Evolutionary conservation across 1,140 invertebrate species (phyloP).

Genomic region (Vollenhovia emeryi): DNA sequence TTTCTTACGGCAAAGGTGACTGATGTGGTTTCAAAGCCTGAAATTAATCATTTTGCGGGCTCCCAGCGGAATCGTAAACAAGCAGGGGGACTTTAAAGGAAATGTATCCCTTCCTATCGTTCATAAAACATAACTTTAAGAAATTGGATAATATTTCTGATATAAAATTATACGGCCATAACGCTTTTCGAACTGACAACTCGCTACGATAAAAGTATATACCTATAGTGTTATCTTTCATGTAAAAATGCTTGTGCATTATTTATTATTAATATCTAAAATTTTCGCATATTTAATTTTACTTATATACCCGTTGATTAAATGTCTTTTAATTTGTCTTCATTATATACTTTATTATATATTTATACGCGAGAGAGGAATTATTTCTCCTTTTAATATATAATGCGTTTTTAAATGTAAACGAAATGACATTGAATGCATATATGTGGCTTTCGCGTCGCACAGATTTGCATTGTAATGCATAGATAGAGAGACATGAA

Average conservation of each 20-base stretch:
- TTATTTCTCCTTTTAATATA: neutral
- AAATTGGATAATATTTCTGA: conserved; percentile 30
- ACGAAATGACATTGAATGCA: neutral
- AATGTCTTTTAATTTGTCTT: neutral
- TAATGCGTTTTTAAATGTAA: neutral
- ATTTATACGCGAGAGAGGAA: neutral
- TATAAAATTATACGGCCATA: conserved; percentile 11
- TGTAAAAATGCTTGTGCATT: neutral
- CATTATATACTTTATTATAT: neutral
- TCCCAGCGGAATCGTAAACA: conserved; percentile 47
- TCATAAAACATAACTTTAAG: conserved; percentile 17
- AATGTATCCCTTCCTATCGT: conserved; percentile 4
- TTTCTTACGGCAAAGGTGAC: neutral
- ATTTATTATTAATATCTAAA: neutral
- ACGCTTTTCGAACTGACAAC: conserved; percentile 26
- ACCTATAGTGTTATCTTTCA: neutral
- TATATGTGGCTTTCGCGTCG: neutral
- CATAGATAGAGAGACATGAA: neutral
- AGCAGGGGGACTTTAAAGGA: conserved; percentile 3
- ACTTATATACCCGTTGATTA: neutral
- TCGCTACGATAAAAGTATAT: neutral
- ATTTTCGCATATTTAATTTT: neutral
- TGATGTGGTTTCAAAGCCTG: neutral
- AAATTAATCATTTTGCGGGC: conserved; percentile 36
- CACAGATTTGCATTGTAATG: neutral